phyloP scores from a whole-genome alignment of 1,140 invertebrate genomes.

The Sesamia nonagrioides region DNA sequence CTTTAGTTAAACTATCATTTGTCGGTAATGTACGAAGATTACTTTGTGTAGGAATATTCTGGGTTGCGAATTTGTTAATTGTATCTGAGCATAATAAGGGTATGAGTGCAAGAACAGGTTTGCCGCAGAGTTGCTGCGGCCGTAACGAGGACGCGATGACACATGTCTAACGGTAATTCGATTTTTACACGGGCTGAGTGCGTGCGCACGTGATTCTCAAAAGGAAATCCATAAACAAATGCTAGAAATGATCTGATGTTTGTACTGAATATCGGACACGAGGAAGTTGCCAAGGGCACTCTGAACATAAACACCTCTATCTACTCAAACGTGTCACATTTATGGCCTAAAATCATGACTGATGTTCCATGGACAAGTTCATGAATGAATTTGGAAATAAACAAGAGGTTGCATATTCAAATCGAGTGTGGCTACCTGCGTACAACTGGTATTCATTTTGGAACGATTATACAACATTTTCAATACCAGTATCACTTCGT shows the following conservation, averaged over 20 bases:
- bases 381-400: slow-evolving; percentile 51
- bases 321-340: slow-evolving; percentile 21
- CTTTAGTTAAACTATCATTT: not conserved
- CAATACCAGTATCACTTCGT: slow-evolving; percentile 53
- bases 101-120: slow-evolving; percentile 84
- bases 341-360: slow-evolving; percentile 39
- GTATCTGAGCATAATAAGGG: slow-evolving; percentile 76
- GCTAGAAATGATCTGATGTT: slow-evolving; percentile 45
- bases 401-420: slow-evolving; percentile 46
- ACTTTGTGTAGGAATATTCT: not conserved
- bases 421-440: slow-evolving; percentile 27
- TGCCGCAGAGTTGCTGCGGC: slow-evolving; percentile 70
- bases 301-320: slow-evolving; percentile 21
- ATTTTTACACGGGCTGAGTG: slow-evolving; percentile 68
- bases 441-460: slow-evolving; percentile 44
- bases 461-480: slow-evolving; percentile 52
- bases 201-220: slow-evolving; percentile 62
- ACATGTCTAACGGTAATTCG: slow-evolving; percentile 84
- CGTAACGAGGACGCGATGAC: slow-evolving; percentile 83
- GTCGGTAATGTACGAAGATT: not conserved
- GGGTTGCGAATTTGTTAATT: slow-evolving; percentile 61
- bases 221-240: slow-evolving; percentile 68
- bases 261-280: slow-evolving; percentile 42
- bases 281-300: slow-evolving; percentile 43
- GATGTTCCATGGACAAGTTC: slow-evolving; percentile 45